These are phyloP conservation scores for Carterocephalus palaemon DNA, from an alignment of 2,888 invertebrate species.

Conservation along the genomic window DNA sequence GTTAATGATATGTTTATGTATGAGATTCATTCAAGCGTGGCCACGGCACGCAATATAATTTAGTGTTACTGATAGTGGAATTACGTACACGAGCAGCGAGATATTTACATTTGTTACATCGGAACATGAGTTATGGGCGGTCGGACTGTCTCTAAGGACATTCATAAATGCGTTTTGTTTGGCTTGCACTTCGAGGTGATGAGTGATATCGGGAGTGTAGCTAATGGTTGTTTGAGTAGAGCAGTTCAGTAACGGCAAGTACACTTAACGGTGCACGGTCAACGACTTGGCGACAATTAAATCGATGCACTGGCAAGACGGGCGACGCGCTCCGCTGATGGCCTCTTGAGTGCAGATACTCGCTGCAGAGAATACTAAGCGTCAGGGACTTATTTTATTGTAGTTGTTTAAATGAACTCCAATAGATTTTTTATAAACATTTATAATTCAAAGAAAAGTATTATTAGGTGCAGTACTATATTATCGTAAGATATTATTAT, in stretches of 20 bases:
- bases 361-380: constrained; percentile 7
- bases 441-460: too few species aligned
- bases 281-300: constrained; percentile 66
- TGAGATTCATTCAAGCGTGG: constrained; percentile 35
- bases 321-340: constrained; percentile 26
- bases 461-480: too few species aligned
- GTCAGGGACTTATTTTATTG: constrained; percentile 2
- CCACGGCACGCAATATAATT: constrained; percentile 9
- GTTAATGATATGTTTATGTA: constrained; percentile 23
- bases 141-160: too few species aligned
- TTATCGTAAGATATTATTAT: too few species aligned
- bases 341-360: constrained; percentile 24
- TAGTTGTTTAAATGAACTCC: constrained; percentile 2
- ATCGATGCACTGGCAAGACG: constrained; percentile 51
- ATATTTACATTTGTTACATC: constrained; percentile 6
- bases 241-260: constrained; percentile 35
- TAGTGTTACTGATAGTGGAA: constrained; percentile 38
- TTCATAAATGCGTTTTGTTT: not conserved
- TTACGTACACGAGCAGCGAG: constrained; percentile 26
- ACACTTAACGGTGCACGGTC: constrained; percentile 61
- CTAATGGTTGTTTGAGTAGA: constrained; percentile 20
- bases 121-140: not conserved
- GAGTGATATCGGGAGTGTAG: constrained; percentile 3
- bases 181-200: not conserved
- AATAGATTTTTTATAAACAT: not conserved